Evolutionary conservation across 92 coral and sea anemone genomes (phyloP).

Genomic region (Hydrozoanthus gracilis): DNA sequence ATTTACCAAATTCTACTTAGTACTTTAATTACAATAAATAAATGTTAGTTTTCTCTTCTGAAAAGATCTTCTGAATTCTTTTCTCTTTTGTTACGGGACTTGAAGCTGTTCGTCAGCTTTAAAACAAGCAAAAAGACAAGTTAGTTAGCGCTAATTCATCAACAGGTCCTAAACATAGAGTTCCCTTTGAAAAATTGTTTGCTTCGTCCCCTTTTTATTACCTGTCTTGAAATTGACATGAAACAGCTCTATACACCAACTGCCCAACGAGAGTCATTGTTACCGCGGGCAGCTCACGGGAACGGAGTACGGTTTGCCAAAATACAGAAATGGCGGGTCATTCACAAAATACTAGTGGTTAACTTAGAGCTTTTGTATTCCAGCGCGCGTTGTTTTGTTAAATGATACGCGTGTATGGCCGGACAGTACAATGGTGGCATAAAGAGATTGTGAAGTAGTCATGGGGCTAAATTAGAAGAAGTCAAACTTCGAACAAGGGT

Average conservation of each 20-base stretch:
- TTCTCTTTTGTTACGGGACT: not conserved
- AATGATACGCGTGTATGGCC: not conserved
- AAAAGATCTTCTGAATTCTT: not conserved
- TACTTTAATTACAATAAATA: not conserved
- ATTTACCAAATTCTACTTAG: not conserved
- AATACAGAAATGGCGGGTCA: not conserved
- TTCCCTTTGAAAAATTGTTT: not conserved
- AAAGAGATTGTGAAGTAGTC: not conserved
- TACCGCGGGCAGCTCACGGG: not conserved
- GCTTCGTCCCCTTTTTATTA: not conserved
- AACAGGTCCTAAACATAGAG: not conserved
- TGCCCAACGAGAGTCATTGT: not conserved
- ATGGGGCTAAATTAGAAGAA: too few species aligned
- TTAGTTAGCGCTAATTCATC: not conserved
- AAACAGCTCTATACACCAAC: not conserved
- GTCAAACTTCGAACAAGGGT: too few species aligned
- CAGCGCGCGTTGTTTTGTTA: not conserved
- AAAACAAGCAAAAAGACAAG: not conserved
- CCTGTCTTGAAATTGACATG: not conserved
- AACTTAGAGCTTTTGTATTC: not conserved
- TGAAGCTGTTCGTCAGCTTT: not conserved
- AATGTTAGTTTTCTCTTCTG: not conserved
- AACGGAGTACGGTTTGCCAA: not conserved
- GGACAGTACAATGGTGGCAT: not conserved
- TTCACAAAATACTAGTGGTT: not conserved